Evolutionary conservation across 2,888 invertebrate genomes (phyloP).

Genomic region (Sinohyriopsis cumingii): DNA sequence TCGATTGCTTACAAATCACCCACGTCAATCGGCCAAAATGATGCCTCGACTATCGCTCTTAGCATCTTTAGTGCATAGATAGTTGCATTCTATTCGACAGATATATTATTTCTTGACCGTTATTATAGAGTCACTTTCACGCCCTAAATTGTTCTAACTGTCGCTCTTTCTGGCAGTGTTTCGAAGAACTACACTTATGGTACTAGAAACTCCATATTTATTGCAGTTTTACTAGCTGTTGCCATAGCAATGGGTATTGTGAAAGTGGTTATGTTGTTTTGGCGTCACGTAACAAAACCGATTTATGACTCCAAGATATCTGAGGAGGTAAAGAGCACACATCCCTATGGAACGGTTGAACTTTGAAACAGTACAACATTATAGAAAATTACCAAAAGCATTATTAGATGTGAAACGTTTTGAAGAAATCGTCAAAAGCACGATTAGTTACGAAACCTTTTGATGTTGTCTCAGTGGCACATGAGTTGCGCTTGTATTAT

Average conservation of each 20-base stretch:
- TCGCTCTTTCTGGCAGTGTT: constrained; percentile 59
- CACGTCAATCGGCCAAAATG: constrained; percentile 25
- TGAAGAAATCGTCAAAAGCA: no score
- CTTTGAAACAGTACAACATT: no score
- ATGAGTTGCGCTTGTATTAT: no score
- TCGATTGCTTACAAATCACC: constrained; percentile 48
- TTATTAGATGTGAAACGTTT: no score
- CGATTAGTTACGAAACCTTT: no score
- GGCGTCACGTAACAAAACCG: constrained; percentile 21
- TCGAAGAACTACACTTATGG: constrained; percentile 52
- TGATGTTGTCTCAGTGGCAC: no score
- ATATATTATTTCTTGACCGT: constrained; percentile 58
- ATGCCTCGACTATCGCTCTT: constrained; percentile 54
- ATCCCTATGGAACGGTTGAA: no score
- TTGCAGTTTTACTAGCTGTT: constrained; percentile 46
- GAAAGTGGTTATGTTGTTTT: constrained; percentile 33
- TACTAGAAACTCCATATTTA: constrained; percentile 53
- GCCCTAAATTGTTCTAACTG: constrained; percentile 62
- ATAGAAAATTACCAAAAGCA: no score
- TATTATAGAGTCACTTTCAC: constrained; percentile 65
- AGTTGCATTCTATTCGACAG: constrained; percentile 55
- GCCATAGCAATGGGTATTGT: constrained; percentile 22
- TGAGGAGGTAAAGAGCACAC: no score
- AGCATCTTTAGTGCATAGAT: constrained; percentile 52
- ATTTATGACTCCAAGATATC: no score